Base-by-base conservation (phyloP, 1,140 invertebrate genomes). In the Drosophila quadrilineata region DNA sequence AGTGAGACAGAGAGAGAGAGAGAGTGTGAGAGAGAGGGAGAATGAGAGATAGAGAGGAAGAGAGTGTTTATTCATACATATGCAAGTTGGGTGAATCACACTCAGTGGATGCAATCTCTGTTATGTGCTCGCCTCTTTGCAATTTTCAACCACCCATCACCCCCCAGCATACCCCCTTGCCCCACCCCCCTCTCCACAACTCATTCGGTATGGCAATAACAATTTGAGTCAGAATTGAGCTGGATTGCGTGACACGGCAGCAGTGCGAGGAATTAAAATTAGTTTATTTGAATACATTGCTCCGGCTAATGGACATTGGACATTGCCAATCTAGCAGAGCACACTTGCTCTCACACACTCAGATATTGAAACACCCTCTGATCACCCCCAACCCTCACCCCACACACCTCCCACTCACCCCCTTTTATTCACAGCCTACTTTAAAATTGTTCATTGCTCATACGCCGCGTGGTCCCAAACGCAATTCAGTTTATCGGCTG, bases 221-320 rank as follows among this genome's bases (percentile, higher is more conserved):
- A 65, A 82, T 38, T 75, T 63, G 76, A 54, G 66, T 68, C 59
- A 58, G 68, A 73, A 82, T 82, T 82, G 76, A 82, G 76, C 76
- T 75, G 35, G 68, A 73, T 64, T 82, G 76, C 76, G 76, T 82
- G 76, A 72, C 63, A 35, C 41, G 53, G 49, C 69, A 68, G 66
- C 65, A 72, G 75, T 62, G 59, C 58, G 68, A 76, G 76, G 76
- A 70, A 82, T 82, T 82, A 82, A 82, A 82, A 82, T 82, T 84
- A 84, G 76, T 84, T 84, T 82, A 84, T 76, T 82, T 82, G 72
- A 82, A 65, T 54, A 49, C 41, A 52, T 53, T 50, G 45, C 52
- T 14, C 63, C 29, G 64, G 52, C 58, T 71, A 53, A 48, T 71
- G 71, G 65, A 63, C 67, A 66, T 58, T 79, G 24, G 60, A 56